Evolutionary conservation across 2,113 vertebrate genomes (phyloP), one percentile per base, ranked within the genome.

Genomic region (Motacilla alba): DNA sequence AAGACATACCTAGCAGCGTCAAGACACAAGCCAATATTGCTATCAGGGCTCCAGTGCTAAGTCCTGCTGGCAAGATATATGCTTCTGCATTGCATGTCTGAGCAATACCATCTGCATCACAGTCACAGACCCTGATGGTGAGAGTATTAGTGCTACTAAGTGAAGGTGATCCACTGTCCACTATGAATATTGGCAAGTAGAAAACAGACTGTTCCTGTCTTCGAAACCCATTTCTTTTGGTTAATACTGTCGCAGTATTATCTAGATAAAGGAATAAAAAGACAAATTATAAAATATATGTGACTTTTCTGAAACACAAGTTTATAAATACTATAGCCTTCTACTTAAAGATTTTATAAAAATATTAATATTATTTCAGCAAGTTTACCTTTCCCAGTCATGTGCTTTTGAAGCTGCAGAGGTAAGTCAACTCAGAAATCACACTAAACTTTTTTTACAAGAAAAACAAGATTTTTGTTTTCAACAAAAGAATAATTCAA

Each of bases 91-190:
- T 99, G 81, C 99, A 99, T 4, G 99, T 99, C 95, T 98, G 97
- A 62, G 99, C 98, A n/a, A 98, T 88, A 6, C 99, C 98, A 5
- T 99, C 98, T 0, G 97, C 94, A 50, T 99, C 98, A 17, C 99
- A 99, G 60, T 99, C 98, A 35, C 99, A 99, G 68, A 99, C 99
- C 1, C 98, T 98, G 89, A 99, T 99, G 6, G 98, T 98, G 24
- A 99, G 98, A 1, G 99, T 99, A 89, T 99, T 99, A 52, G 99
- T 99, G 97, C 99, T 99, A 96, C 99, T 99, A 37, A 99, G 98
- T 1, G 99, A 98, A 5, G 99, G 99, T 9, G 98, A 99, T 14
- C 99, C 99, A 9, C 98, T 99, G 98, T 99, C 99, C 97, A 98
- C 97, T 17, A 99, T 99, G 97, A 99, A 97, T 93, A 99, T 98